phyloP scores from a whole-genome alignment of 2,113 vertebrate genomes.

The Syngnathus typhle region DNA sequence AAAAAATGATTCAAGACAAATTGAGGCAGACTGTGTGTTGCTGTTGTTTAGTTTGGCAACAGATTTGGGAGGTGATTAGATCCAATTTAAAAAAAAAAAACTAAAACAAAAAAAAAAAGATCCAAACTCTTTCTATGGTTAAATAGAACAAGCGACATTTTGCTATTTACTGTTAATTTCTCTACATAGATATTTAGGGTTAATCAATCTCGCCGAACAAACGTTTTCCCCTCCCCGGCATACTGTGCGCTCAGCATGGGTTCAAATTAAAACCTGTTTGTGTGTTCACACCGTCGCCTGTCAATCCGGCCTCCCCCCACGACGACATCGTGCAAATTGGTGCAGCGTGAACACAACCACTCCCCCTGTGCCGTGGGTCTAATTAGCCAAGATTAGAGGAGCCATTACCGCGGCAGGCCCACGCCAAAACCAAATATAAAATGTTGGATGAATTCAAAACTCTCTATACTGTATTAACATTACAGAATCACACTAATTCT shows the following conservation, averaged over 20 bases:
- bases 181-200: not conserved
- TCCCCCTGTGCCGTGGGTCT: slow-evolving; percentile 44
- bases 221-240: slow-evolving; percentile 13
- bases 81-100: too few relatives aligned
- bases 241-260: slow-evolving; percentile 20
- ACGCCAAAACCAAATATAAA: slow-evolving; percentile 21
- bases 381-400: slow-evolving; percentile 59
- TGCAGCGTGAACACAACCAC: slow-evolving; percentile 57
- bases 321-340: slow-evolving; percentile 36
- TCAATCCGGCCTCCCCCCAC: slow-evolving; percentile 48
- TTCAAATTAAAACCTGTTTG: slow-evolving; percentile 51
- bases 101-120: rapidly evolving
- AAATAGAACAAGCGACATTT: not conserved
- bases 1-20: too few relatives aligned
- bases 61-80: not conserved
- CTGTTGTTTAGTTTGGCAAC: not conserved
- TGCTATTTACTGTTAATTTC: not conserved
- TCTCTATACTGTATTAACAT: too few relatives aligned
- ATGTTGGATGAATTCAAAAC: not conserved
- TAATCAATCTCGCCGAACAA: slow-evolving; percentile 11
- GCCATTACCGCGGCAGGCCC: slow-evolving; percentile 49
- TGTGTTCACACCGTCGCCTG: slow-evolving; percentile 56
- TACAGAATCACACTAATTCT: too few relatives aligned
- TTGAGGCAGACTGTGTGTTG: not conserved
- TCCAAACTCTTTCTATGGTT: too few relatives aligned